Percentiles rank a stretch among this genome's conserved stretches.
phyloP scores from a whole-genome alignment of 2,113 vertebrate genomes.

The Chaetodon trifascialis region DNA sequence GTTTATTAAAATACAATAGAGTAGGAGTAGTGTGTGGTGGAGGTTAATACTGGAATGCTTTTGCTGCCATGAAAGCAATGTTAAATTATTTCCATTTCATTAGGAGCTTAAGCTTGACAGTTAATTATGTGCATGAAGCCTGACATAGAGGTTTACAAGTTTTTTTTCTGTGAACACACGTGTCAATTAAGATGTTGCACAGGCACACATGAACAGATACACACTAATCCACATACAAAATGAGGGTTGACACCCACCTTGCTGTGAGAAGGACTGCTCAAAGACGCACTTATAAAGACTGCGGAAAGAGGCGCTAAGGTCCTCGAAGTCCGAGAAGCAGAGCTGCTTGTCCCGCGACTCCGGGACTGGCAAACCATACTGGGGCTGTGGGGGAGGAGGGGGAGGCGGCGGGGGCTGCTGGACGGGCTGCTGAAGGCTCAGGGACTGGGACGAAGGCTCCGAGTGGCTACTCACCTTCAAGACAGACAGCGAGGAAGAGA shows the following conservation, averaged over 20 bases:
- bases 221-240: slow-evolving; percentile 10
- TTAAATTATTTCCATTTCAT: slow-evolving; percentile 62
- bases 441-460: slow-evolving; percentile 86
- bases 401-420: slow-evolving; percentile 64
- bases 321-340: slow-evolving; percentile 90
- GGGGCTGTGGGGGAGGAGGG: slow-evolving; percentile 79
- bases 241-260: slow-evolving; percentile 81
- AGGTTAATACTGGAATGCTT: slow-evolving; percentile 67
- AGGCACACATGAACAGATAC: slow-evolving; percentile 17
- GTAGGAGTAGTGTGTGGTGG: slow-evolving; percentile 56
- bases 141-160: slow-evolving; percentile 50
- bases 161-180: background rate
- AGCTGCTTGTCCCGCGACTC: slow-evolving; percentile 86
- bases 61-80: slow-evolving; percentile 59
- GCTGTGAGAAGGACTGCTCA: slow-evolving; percentile 89
- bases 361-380: slow-evolving; percentile 85
- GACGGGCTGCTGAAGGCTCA: slow-evolving; percentile 83
- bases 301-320: slow-evolving; percentile 91
- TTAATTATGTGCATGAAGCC: slow-evolving; percentile 71
- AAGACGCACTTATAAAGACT: slow-evolving; percentile 92
- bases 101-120: slow-evolving; percentile 67
- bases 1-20: slow-evolving; percentile 80
- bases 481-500: slow-evolving; percentile 33
- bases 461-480: slow-evolving; percentile 87
- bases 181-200: slow-evolving; percentile 41